A percentile compares a stretch with the other conserved stretches of the same genome.
Evolutionary conservation across 2,797 vertebrate genomes (phyloP).

Genomic region (Limnodromus scolopaceus): DNA sequence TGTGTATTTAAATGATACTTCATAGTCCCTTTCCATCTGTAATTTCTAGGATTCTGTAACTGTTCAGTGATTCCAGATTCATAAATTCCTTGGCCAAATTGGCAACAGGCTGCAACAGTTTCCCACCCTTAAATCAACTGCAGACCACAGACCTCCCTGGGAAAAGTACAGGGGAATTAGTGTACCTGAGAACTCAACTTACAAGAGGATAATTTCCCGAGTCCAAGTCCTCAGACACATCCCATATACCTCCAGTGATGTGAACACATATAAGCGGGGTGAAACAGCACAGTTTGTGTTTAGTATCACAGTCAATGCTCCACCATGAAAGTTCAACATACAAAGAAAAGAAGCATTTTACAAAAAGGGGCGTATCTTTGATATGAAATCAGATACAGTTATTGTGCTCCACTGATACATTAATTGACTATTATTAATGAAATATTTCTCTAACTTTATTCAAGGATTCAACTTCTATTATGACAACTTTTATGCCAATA

Average conservation of each 20-base stretch:
- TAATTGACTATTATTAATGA: not conserved
- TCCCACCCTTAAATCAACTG: conserved; percentile 36
- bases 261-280: rapidly evolving
- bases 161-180: not conserved
- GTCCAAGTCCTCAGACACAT: not conserved
- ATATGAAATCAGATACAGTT: not conserved
- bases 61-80: not conserved
- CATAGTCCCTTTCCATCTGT: not conserved
- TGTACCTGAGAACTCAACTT: not conserved
- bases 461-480: not conserved
- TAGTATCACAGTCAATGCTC: not conserved
- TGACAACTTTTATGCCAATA: not conserved
- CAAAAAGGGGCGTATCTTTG: not conserved
- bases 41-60: conserved; percentile 17
- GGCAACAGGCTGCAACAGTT: not conserved
- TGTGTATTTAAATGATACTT: not conserved
- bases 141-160: not conserved
- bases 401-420: not conserved
- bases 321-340: not conserved
- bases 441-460: not conserved
- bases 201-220: not conserved
- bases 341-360: not conserved
- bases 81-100: conserved; percentile 21
- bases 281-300: not conserved
- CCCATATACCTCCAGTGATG: not conserved